Percentiles rank a stretch among this genome's conserved stretches.
phyloP scores from a whole-genome alignment of 1,140 invertebrate genomes.

The Temnothorax nylanderi region DNA sequence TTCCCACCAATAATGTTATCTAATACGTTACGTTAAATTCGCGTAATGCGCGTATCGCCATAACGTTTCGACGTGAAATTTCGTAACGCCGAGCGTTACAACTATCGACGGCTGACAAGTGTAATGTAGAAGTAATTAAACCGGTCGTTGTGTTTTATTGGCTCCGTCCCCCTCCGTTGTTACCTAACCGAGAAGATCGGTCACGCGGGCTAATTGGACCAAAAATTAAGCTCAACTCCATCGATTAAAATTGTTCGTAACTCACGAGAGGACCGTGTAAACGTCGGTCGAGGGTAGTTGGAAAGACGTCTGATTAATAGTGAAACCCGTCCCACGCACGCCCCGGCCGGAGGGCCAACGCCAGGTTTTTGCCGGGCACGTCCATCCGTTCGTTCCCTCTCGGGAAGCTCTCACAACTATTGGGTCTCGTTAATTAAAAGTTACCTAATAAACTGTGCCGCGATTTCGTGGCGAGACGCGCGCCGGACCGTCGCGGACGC shows the following conservation, averaged over 20 bases:
- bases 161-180: background rate
- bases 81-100: background rate
- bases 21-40: conserved; percentile 29
- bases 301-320: conserved; percentile 73
- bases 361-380: conserved; percentile 59
- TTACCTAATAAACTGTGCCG: conserved; percentile 62
- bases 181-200: conserved; percentile 24
- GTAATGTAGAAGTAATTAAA: conserved; percentile 46
- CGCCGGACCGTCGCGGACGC: background rate
- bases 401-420: conserved; percentile 58
- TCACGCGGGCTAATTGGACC: conserved; percentile 58
- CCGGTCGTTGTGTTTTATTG: conserved; percentile 11
- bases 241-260: conserved; percentile 70
- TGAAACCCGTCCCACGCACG: conserved; percentile 64
- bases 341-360: conserved; percentile 33
- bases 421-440: conserved; percentile 70
- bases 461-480: conserved; percentile 41
- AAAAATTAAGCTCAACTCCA: conserved; percentile 54
- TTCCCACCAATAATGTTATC: conserved; percentile 5
- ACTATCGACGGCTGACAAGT: conserved; percentile 25
- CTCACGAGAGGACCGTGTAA: conserved; percentile 59
- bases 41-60: conserved; percentile 3
- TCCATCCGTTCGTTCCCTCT: conserved; percentile 65
- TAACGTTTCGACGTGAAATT: conserved; percentile 30
- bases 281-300: conserved; percentile 59